Evolutionary conservation across 1,140 invertebrate species (phyloP).

Genomic region (Nasonia vitripennis): DNA sequence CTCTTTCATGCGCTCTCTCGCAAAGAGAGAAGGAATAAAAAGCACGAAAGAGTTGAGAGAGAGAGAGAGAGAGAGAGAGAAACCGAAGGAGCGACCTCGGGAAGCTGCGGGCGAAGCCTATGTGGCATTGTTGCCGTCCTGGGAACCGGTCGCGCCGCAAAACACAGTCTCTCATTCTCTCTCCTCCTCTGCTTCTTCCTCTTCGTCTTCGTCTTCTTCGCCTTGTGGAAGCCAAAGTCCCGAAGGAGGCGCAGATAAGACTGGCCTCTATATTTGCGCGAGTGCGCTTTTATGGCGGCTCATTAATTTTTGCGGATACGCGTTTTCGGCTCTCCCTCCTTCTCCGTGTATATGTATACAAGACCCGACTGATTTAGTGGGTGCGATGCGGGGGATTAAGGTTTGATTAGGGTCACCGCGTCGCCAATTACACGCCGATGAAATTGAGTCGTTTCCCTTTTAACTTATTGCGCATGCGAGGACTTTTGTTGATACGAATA

Average conservation of each 20-base stretch:
- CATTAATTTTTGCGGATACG: not conserved
- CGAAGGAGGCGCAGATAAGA: not conserved
- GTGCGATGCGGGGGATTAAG: too few relatives aligned
- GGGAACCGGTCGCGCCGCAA: slow-evolving; percentile 61
- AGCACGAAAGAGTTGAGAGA: slow-evolving; percentile 5
- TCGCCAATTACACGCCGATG: too few relatives aligned
- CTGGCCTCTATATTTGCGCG: not conserved
- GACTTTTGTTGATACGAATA: too few relatives aligned
- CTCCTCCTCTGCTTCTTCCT: not conserved
- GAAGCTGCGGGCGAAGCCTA: slow-evolving; percentile 56
- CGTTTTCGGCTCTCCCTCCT: too few relatives aligned
- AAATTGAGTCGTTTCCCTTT: too few relatives aligned
- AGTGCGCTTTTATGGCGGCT: not conserved
- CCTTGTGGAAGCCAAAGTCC: too few relatives aligned
- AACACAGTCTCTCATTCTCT: not conserved
- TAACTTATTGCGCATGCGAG: too few relatives aligned
- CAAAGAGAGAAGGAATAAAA: slow-evolving; percentile 12
- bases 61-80: slow-evolving; percentile 49
- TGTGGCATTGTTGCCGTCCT: slow-evolving; percentile 58
- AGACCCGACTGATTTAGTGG: too few relatives aligned
- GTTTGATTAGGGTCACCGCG: too few relatives aligned
- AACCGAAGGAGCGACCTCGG: slow-evolving; percentile 51
- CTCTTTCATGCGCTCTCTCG: not conserved
- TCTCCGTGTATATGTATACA: too few relatives aligned
- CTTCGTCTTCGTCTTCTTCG: not conserved